Base-by-base conservation (phyloP, 2,113 vertebrate species). In the Parus major region DNA sequence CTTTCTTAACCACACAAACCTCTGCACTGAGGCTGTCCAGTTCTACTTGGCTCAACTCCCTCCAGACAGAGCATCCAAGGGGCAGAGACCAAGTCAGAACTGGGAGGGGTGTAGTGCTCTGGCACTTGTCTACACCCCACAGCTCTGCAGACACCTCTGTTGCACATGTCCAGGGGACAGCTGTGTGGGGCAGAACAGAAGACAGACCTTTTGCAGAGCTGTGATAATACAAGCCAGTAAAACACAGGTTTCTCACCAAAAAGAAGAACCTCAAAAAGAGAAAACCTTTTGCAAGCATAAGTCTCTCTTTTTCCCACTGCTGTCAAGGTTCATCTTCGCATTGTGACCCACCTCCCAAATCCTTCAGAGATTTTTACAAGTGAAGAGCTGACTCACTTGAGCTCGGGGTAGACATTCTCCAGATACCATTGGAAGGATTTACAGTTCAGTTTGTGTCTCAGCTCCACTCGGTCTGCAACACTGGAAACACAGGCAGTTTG, bases 341-440 rank as follows among this genome's bases (percentile, higher is more conserved):
- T 15, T 57, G 49, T 69, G 46, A 86, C 57, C 76, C 68, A 94
- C 87, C 81, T 80, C 77, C 70, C 82, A 82, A 22, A 69, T 25
- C 46, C 77, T 49, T 70, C 65, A 78, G 73, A 69, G 57, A 61
- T 71, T 80, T 92, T 53, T 82, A 35, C 49, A 50, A 81, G 31
- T 0, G 3, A 87, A 88, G 76, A 96, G 83, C 12, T 59, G 47
- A 98, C 98, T 98, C 97, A 99, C 99, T 98, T 99, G 95, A 99
- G 99, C 95, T 99, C 99, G 0, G 99, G 99, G 79, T 99, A 99
- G 82, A 99, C 98, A 8, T 99, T 99, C 97, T 99, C 99, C 97
- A 99, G 98, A 96, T 99, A 99, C 99, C 99, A 99, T 78, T 98
- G 99, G 97, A 99, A 99, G 50, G 99, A 98, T 96, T 99, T 99